Conservation (phyloP, 2,888 invertebrate species). For the Biston stratarius region DNA sequence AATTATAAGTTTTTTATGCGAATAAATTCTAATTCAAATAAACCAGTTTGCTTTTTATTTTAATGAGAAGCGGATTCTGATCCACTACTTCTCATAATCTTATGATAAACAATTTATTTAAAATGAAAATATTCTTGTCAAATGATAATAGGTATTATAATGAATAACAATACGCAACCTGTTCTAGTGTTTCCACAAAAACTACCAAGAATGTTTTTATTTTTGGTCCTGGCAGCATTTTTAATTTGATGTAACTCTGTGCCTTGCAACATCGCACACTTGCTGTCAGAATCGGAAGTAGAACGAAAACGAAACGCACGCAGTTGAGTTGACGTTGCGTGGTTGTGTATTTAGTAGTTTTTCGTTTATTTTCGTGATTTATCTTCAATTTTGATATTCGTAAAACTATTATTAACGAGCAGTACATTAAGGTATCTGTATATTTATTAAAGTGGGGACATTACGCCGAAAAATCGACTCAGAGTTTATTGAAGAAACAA, state of each 20-base stretch:
- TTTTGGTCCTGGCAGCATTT: conserved; percentile 22
- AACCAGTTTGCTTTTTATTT: not conserved
- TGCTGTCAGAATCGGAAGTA: conserved; percentile 30
- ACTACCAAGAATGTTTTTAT: conserved; percentile 5
- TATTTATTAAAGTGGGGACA: conserved; percentile 25
- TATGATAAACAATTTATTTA: no score
- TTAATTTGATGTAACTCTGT: conserved; percentile 11
- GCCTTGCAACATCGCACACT: conserved; percentile 31
- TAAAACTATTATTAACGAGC: conserved; percentile 35
- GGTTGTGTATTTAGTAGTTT: conserved; percentile 61
- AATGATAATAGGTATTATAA: no score
- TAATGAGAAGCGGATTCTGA: not conserved
- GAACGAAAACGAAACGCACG: conserved; percentile 39
- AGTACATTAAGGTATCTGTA: conserved; percentile 35
- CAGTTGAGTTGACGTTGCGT: conserved; percentile 61
- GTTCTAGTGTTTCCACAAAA: conserved; percentile 1
- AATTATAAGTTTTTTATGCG: conserved; percentile 17
- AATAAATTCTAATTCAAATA: conserved; percentile 6
- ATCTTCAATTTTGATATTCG: conserved; percentile 45
- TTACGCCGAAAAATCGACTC: conserved; percentile 17
- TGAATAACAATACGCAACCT: no score
- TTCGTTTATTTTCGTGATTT: conserved; percentile 59
- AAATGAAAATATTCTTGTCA: no score
- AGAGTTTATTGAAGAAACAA: conserved; percentile 15
- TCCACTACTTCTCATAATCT: not conserved